These are phyloP conservation scores for Macrotis lagotis DNA, from an alignment of 2,113 vertebrate species.

Conservation along the genomic window DNA sequence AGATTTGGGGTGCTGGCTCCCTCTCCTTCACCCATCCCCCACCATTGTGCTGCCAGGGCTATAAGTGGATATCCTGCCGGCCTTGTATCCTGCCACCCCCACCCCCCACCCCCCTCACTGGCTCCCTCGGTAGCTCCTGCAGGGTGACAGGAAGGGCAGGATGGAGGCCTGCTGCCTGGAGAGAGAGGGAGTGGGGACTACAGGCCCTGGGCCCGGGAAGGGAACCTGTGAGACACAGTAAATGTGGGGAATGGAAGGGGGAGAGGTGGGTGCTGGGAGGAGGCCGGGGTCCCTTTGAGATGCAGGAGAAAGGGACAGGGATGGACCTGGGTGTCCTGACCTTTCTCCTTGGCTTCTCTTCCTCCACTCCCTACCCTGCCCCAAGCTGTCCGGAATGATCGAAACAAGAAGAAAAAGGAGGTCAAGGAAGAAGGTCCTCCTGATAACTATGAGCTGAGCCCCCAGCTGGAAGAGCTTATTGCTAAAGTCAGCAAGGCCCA, in stretches of 20 bases:
- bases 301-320: background rate
- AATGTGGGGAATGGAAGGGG: conserved; percentile 17
- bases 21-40: conserved; percentile 52
- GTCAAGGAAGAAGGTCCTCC: conserved; percentile 90
- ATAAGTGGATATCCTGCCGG: conserved; percentile 97
- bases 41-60: conserved; percentile 85
- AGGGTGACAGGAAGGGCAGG: conserved; percentile 85
- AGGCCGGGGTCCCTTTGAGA: background rate
- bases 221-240: background rate
- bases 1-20: conserved; percentile 63
- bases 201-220: conserved; percentile 54
- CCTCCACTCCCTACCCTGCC: conserved; percentile 67
- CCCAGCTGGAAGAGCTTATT: conserved; percentile 94
- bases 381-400: conserved; percentile 83
- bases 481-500: conserved; percentile 97
- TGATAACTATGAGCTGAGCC: conserved; percentile 93
- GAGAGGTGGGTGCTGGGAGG: background rate
- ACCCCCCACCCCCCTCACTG: conserved; percentile 20
- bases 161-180: conserved; percentile 85
- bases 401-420: conserved; percentile 95
- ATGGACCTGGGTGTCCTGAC: conserved; percentile 9
- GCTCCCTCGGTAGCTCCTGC: conserved; percentile 67
- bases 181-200: conserved; percentile 83
- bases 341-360: conserved; percentile 4
- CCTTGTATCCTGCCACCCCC: conserved; percentile 82